Evolutionary conservation across 1,140 invertebrate genomes (phyloP).

Genomic region (Lasioglossum albipes): DNA sequence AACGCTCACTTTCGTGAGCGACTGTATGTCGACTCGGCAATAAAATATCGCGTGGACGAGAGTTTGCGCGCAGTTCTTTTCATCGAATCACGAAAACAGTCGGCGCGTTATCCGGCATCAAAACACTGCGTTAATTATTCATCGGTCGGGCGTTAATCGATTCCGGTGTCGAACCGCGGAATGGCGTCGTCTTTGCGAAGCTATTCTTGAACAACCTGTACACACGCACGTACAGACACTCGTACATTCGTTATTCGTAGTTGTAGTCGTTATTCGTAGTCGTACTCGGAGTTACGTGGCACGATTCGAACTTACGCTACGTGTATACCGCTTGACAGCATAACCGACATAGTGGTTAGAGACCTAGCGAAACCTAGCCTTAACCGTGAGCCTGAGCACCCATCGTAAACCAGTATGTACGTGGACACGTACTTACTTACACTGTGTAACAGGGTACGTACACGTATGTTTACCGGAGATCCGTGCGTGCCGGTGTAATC

Average conservation of each 20-base stretch:
- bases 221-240: neutral
- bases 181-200: too few relatives aligned
- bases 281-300: neutral
- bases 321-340: constrained; percentile 59
- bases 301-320: constrained; percentile 47
- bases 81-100: too few relatives aligned
- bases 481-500: constrained; percentile 9
- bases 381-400: constrained; percentile 29
- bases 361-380: constrained; percentile 47
- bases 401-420: constrained; percentile 30
- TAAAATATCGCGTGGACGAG: too few relatives aligned
- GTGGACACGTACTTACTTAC: constrained; percentile 19
- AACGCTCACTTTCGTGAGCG: too few relatives aligned
- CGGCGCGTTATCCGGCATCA: too few relatives aligned
- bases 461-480: constrained; percentile 1
- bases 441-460: neutral
- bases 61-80: too few relatives aligned
- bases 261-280: too few relatives aligned
- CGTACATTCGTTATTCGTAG: too few relatives aligned
- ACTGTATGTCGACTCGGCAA: too few relatives aligned
- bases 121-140: too few relatives aligned
- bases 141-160: too few relatives aligned
- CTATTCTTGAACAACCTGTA: neutral
- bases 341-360: constrained; percentile 61
- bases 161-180: too few relatives aligned